Percentiles rank a stretch among this genome's conserved stretches.
Evolutionary conservation across 2,113 vertebrate species (phyloP).

Genomic region (Oncorhynchus mykiss): DNA sequence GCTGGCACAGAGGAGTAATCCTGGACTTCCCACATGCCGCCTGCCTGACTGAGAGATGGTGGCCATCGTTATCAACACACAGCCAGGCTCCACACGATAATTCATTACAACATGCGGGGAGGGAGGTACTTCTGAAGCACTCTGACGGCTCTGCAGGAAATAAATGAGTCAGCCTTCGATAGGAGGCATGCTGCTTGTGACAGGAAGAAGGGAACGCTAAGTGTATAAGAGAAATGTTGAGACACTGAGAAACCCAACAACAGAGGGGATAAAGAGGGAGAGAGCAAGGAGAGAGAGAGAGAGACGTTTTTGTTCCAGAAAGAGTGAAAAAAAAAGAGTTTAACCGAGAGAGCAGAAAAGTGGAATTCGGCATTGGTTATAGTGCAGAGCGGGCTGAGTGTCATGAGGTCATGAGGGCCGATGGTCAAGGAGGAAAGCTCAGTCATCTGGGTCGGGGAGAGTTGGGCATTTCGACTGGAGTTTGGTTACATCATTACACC

Average conservation of each 20-base stretch:
- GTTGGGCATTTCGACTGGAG: background rate
- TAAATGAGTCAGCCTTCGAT: conserved; percentile 55
- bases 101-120: conserved; percentile 69
- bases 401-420: no score
- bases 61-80: conserved; percentile 61
- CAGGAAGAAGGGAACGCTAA: conserved; percentile 13
- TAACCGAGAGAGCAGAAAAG: no score
- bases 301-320: no score
- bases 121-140: conserved; percentile 58
- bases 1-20: no score
- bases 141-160: conserved; percentile 58
- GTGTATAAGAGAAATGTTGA: conserved; percentile 19
- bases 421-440: background rate
- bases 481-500: background rate
- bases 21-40: conserved; percentile 15
- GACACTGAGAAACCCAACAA: conserved; percentile 22
- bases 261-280: background rate
- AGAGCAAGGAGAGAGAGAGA: no score
- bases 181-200: background rate
- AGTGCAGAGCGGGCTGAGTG: no score
- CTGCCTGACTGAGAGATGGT: conserved; percentile 63
- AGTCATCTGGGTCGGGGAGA: background rate
- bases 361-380: no score
- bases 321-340: no score
- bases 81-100: conserved; percentile 67